These are phyloP conservation scores for Tanypteryx hageni DNA, from an alignment of 2,888 invertebrate species.

Conservation along the genomic window DNA sequence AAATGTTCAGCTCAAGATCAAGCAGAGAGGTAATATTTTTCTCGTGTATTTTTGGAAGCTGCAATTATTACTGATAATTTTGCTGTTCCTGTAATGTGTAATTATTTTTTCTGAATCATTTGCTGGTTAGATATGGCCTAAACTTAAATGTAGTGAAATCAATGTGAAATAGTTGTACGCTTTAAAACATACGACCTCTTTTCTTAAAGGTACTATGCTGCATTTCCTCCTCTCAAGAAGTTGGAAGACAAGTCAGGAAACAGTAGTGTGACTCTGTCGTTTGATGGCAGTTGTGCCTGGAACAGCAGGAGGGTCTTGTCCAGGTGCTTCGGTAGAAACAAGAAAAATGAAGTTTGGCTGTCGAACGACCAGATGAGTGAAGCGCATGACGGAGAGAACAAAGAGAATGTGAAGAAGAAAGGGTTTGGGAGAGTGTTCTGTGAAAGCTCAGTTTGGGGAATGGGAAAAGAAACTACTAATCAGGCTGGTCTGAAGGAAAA, in stretches of 20 bases:
- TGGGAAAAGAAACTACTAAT: slow-evolving; percentile 18
- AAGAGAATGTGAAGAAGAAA: slow-evolving; percentile 48
- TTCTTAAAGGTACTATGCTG: slow-evolving; percentile 74
- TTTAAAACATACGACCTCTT: neutral
- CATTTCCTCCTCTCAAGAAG: slow-evolving; percentile 74
- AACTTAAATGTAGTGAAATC: neutral
- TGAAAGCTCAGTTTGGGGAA: slow-evolving; percentile 38
- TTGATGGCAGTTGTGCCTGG: slow-evolving; percentile 52
- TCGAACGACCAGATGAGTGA: slow-evolving; percentile 15
- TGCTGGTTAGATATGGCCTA: neutral
- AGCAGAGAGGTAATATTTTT: slow-evolving; percentile 72
- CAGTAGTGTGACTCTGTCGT: slow-evolving; percentile 49
- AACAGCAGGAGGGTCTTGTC: slow-evolving; percentile 42
- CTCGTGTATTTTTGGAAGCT: too few relatives aligned
- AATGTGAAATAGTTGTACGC: neutral
- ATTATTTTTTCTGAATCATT: slow-evolving; percentile 4
- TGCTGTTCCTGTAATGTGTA: too few relatives aligned
- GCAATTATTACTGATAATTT: too few relatives aligned
- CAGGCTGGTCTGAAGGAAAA: slow-evolving; percentile 27
- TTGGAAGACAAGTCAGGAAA: slow-evolving; percentile 61
- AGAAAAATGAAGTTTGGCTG: slow-evolving; percentile 55
- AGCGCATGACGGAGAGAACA: slow-evolving; percentile 36
- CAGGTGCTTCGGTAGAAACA: slow-evolving; percentile 37
- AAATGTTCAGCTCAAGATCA: slow-evolving; percentile 71
- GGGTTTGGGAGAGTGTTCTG: neutral